Base-by-base conservation (phyloP, 2,888 invertebrate genomes). In the Cotesia congregata region DNA sequence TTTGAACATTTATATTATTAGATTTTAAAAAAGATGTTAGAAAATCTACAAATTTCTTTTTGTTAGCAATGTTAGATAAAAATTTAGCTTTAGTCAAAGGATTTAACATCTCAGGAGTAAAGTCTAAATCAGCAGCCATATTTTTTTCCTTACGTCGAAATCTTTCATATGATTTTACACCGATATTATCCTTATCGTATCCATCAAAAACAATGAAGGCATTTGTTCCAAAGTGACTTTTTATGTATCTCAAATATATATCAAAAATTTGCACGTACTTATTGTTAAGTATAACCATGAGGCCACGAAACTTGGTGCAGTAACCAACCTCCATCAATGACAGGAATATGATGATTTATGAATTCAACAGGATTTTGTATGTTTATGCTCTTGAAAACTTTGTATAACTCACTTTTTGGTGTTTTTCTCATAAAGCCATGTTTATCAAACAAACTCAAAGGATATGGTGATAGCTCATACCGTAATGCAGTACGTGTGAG, bases 121-220 rank as follows among this genome's bases (percentile, higher is more conserved):
- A 70, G 6, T 80, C 76, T 9, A 82, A 70, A 68, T 82, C 80
- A 15, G 80, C 72, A 60, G 77, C 79, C 7, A 78, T 40, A 69
- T 76, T 77, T 64, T 62, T 77, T 40, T 80, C 75, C 74, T 61
- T 65, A 2, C 80, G 62, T 9, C 78, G 76, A 60, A 80, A 80
- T 50, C 82, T 75, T 77, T 82, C 79, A 60, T 79, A 80, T 0
- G 80, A 80, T 79, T 81, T 82, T 1, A 78, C 76, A 7, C 80
- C 79, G 15, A 79, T 71, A 61, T 61, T 15, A 40, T 79, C 80
- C 41, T 75, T 75, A 65, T 17, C 71, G 41, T 83, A 82, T 15
- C 82, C 82, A 78, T 82, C 80, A 76, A 83, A 83, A 17, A 83
- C 77, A 3, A 83, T 78, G 12, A 41, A 64, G 3, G 77, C 77